Conservation (phyloP, 2,113 vertebrate species). For the Tyrannus savana region DNA sequence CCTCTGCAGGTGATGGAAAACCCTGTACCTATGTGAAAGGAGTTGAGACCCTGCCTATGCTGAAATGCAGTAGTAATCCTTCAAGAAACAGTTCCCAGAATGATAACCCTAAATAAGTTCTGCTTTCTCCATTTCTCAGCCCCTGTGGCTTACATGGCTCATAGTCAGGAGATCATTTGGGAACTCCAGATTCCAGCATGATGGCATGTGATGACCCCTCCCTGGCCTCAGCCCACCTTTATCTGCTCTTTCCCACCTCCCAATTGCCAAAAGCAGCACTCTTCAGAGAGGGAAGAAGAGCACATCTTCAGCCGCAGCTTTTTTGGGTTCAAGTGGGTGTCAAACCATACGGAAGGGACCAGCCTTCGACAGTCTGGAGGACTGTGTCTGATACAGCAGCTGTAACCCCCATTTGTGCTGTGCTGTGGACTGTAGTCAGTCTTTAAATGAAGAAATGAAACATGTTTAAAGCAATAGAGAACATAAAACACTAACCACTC, state of each 20-base stretch:
- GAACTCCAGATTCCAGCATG: not conserved
- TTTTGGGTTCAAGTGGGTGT: not conserved
- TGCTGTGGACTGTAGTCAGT: not conserved
- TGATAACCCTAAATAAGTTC: not conserved
- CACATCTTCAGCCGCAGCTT: not conserved
- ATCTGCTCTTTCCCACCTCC: not conserved
- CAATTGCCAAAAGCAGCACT: rapidly evolving
- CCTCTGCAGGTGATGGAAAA: not conserved
- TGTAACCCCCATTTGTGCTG: rapidly evolving
- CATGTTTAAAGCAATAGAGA: not conserved
- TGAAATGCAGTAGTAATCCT: not conserved
- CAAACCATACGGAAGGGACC: not conserved
- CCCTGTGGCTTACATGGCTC: not conserved
- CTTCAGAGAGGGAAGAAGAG: not conserved
- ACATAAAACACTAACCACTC: not conserved
- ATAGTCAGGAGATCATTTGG: not conserved
- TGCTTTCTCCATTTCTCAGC: not conserved
- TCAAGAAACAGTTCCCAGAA: not conserved
- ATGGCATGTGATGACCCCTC: not conserved
- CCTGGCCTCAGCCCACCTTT: not conserved
- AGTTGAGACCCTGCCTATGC: not conserved
- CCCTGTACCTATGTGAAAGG: not conserved
- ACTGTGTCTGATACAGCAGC: not conserved
- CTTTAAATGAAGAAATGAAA: not conserved
- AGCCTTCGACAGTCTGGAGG: not conserved